Conservation (phyloP, 2,888 invertebrate genomes). For the Macropis europaea region DNA sequence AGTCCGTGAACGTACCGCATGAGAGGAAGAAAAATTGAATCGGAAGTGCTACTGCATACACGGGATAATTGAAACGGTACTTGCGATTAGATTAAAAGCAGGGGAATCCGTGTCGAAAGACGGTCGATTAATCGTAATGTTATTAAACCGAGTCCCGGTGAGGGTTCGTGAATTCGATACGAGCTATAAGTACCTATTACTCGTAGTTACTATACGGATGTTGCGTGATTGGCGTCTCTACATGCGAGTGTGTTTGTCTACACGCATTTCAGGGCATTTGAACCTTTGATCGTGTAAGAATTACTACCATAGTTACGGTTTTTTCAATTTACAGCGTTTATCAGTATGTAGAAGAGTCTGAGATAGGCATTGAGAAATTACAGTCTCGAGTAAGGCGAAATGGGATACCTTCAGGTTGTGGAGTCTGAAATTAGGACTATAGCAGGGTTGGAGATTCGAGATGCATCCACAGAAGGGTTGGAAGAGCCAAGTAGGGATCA, state of each 20-base stretch:
- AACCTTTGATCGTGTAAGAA: too few relatives aligned
- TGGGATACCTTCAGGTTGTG: too few relatives aligned
- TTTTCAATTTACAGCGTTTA: too few relatives aligned
- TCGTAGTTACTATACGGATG: conserved; percentile 40
- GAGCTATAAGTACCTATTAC: conserved; percentile 47
- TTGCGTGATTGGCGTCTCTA: conserved; percentile 20
- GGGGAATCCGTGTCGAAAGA: conserved; percentile 15
- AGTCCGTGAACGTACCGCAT: neutral
- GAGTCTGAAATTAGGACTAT: too few relatives aligned
- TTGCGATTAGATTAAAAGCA: conserved; percentile 39
- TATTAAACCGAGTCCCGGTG: conserved; percentile 40
- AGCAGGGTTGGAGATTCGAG: too few relatives aligned
- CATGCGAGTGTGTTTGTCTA: neutral
- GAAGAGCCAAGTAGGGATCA: too few relatives aligned
- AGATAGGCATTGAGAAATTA: too few relatives aligned
- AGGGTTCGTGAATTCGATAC: conserved; percentile 49
- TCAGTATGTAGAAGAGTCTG: too few relatives aligned
- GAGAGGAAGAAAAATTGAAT: neutral
- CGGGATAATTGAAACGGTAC: conserved; percentile 39
- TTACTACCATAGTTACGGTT: too few relatives aligned
- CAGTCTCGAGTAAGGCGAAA: too few relatives aligned
- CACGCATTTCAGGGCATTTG: too few relatives aligned
- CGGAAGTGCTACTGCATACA: conserved; percentile 1
- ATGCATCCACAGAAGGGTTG: too few relatives aligned
- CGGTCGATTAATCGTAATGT: conserved; percentile 49